Evolutionary conservation across 2,113 vertebrate genomes (phyloP).

Genomic region (Tauraco erythrolophus): DNA sequence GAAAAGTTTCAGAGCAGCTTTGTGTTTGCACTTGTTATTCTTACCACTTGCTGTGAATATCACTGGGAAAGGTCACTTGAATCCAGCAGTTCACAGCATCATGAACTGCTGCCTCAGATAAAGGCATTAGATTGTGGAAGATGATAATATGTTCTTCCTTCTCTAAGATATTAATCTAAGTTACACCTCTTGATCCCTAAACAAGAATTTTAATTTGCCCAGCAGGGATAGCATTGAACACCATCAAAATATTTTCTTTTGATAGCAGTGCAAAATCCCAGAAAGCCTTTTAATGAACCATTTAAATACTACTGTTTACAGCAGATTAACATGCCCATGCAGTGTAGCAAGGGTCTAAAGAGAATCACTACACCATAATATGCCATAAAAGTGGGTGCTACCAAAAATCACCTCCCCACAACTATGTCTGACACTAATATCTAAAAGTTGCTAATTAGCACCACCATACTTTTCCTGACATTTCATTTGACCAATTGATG

Average conservation of each 20-base stretch:
- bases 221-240: constrained; percentile 1
- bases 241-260: constrained; percentile 23
- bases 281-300: background rate
- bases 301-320: background rate
- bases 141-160: constrained; percentile 48
- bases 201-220: constrained; percentile 49
- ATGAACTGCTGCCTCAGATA: constrained; percentile 64
- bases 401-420: background rate
- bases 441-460: background rate
- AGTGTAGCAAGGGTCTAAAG: background rate
- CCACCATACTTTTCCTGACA: background rate
- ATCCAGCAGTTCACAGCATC: constrained; percentile 55
- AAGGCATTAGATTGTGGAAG: constrained; percentile 65
- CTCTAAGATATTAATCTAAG: constrained; percentile 38
- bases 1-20: background rate
- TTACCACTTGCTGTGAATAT: constrained; percentile 66
- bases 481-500: too few species aligned
- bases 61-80: constrained; percentile 71
- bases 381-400: background rate
- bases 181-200: constrained; percentile 32
- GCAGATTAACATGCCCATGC: background rate
- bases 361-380: background rate
- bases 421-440: rapidly evolving
- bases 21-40: constrained; percentile 39
- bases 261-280: background rate